phyloP scores from a whole-genome alignment of 2,888 invertebrate genomes.

The Caenorhabditis auriculariae region DNA sequence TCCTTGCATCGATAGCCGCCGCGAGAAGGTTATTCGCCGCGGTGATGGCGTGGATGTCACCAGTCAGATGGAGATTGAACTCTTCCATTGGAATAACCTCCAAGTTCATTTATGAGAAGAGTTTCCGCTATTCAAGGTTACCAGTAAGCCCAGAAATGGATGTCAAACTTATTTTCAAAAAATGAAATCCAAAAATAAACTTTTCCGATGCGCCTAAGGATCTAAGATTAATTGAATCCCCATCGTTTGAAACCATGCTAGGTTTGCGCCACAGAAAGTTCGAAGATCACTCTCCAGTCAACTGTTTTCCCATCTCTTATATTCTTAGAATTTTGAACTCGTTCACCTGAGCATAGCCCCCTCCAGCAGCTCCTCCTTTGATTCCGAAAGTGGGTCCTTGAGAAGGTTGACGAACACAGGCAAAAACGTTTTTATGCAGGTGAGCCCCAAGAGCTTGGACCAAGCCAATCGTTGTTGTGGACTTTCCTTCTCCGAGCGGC shows the following conservation, averaged over 20 bases:
- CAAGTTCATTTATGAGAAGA: no score
- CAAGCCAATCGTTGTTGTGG: constrained; percentile 85
- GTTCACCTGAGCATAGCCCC: constrained; percentile 78
- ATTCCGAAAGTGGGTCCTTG: constrained; percentile 99
- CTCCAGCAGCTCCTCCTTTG: constrained; percentile 95
- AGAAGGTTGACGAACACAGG: constrained; percentile 92
- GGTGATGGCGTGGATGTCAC: constrained; percentile 94
- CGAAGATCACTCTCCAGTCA: background rate
- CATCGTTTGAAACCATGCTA: no score
- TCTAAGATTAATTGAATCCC: no score
- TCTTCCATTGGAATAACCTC: constrained; percentile 98
- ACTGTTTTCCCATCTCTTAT: background rate
- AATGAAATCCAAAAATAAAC: no score
- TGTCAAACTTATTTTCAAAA: no score
- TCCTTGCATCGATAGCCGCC: constrained; percentile 91
- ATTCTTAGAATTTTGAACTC: background rate
- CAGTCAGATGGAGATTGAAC: constrained; percentile 92
- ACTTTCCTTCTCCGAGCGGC: constrained; percentile 97
- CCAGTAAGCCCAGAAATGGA: no score
- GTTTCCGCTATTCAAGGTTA: no score
- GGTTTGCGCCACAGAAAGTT: no score
- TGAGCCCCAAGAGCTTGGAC: constrained; percentile 88
- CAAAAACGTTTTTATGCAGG: constrained; percentile 78
- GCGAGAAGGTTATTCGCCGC: constrained; percentile 97
- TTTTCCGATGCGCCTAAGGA: no score